Conservation (phyloP, 2,113 vertebrate species). For the Himantopus leucocephalus region DNA sequence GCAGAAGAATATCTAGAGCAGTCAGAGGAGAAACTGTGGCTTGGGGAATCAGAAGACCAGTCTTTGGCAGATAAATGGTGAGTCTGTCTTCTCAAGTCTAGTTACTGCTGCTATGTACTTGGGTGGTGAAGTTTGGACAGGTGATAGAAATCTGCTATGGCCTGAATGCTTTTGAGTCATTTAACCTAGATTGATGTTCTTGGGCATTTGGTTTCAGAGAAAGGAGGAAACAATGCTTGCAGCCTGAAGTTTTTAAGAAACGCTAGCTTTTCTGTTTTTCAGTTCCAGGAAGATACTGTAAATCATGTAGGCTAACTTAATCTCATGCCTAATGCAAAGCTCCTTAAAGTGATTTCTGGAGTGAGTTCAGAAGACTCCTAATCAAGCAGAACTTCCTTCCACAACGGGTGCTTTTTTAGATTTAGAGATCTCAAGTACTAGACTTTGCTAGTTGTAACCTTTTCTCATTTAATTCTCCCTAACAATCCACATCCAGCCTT, state of each 20-base stretch:
- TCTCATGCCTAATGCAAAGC: not conserved
- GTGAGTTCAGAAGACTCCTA: not conserved
- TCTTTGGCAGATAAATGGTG: conserved; percentile 76
- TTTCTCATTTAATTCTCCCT: not conserved
- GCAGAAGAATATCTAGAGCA: conserved; percentile 97
- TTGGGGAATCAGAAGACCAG: conserved; percentile 87
- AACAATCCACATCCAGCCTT: not conserved
- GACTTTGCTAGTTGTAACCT: not conserved
- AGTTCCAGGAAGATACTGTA: not conserved
- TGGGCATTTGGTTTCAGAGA: not conserved
- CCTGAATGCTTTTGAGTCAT: not conserved
- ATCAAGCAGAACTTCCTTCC: not conserved
- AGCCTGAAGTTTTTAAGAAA: not conserved
- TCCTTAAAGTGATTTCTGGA: not conserved
- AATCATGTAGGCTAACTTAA: not conserved
- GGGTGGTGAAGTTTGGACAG: not conserved
- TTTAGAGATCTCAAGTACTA: not conserved
- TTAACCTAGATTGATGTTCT: not conserved
- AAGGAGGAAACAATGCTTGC: not conserved
- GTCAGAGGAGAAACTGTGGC: conserved; percentile 96
- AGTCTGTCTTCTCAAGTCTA: conserved; percentile 19
- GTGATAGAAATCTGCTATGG: not conserved
- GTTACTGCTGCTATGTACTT: not conserved
- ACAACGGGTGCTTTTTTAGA: not conserved
- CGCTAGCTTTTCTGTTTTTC: not conserved